Base-by-base conservation (phyloP, 1,140 invertebrate genomes). In the Ceratina calcarata region DNA sequence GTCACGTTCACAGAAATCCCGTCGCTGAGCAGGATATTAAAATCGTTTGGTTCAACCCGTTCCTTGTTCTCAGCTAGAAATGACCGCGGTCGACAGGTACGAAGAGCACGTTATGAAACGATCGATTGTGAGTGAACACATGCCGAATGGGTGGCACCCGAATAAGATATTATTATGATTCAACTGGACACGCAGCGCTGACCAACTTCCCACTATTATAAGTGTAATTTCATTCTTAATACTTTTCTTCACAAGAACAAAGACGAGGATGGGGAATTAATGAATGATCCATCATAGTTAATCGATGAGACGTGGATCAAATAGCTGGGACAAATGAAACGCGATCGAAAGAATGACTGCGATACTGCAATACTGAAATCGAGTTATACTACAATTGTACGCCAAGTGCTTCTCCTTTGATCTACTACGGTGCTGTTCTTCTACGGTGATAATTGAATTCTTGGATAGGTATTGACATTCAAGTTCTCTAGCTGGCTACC, bases 1-100 rank as follows among this genome's bases (percentile, higher is more conserved):
- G 22, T 20, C 12, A 37, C 37, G 37, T 24, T 53, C 20, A 53
- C 53, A 37, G 4, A 37, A 67, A 32, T 16, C 71, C 13, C 15
- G 8, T 6, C 16, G 64, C 58, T 58, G 45, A 67, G 18, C 27
- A 12, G 10, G 24, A 58, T 67, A 67, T 75, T 75, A 67, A 72
- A 67, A 22, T 64, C 22, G n/a, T 20, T 57, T 66, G 27, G 61
- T 18, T 32, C 22, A 0, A 22, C n/a, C 2, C n/a, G 13, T 18
- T 64, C n/a, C 32, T 45, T 20, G 0, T 16, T 37, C 64, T 45
- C 45, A 16, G 4, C 16, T 13, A 6, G 18, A 7, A 49, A 49
- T n/a, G 20, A 13, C 13, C 12, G 2, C 16, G 2, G 20, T 18
- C 27, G 15, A 15, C 8, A 18, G 8, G n/a, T 3, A 12, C 16